Percentiles rank a stretch among this genome's conserved stretches.
Evolutionary conservation across 2,797 vertebrate genomes (phyloP).

Genomic region (Enteromius radiatus): DNA sequence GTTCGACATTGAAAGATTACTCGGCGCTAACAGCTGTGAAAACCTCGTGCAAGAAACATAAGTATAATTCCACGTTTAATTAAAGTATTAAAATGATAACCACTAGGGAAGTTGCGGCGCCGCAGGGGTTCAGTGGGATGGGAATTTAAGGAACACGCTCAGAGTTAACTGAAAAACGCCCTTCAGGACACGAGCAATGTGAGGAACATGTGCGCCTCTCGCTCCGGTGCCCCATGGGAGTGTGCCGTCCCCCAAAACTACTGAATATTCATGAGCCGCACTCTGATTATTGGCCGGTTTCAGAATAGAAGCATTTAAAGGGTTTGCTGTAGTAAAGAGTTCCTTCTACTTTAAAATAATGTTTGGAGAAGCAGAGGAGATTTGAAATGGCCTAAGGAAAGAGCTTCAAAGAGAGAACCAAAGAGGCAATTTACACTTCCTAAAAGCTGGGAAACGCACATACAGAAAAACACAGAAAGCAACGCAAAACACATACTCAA

Average conservation of each 20-base stretch:
- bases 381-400: conserved; percentile 14
- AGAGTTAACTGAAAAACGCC: conserved; percentile 38
- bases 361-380: conserved; percentile 42
- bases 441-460: not conserved
- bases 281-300: conserved; percentile 33
- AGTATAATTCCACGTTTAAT: conserved; percentile 55
- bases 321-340: conserved; percentile 31
- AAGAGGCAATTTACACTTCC: conserved; percentile 1
- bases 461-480: conserved; percentile 26
- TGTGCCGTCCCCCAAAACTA: not conserved
- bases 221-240: conserved; percentile 12
- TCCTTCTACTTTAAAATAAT: conserved; percentile 26
- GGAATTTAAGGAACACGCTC: conserved; percentile 47
- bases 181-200: conserved; percentile 33
- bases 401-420: conserved; percentile 22
- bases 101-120: conserved; percentile 12
- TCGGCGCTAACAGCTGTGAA: conserved; percentile 33
- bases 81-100: conserved; percentile 51
- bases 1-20: not conserved
- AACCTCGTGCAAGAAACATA: conserved; percentile 39
- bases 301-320: conserved; percentile 42
- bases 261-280: conserved; percentile 51
- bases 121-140: conserved; percentile 25
- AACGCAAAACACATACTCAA: not conserved
- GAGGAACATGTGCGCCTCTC: not conserved